Evolutionary conservation across 2,888 invertebrate genomes (phyloP).

Genomic region (Scaptomyza polygonia): DNA sequence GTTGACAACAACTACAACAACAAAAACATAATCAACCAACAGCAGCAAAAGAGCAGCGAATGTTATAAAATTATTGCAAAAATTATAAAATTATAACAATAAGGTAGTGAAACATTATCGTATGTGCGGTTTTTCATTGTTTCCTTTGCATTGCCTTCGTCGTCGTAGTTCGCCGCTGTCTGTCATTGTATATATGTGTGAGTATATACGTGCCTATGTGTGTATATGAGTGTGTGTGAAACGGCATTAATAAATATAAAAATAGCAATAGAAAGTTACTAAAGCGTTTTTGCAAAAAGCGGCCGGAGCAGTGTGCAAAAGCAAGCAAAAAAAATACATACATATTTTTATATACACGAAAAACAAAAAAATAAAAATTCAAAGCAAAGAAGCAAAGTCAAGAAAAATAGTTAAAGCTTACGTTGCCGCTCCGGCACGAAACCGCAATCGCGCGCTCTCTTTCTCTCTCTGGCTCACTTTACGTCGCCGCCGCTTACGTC

Average conservation of each 20-base stretch:
- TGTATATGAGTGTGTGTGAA: conserved; percentile 28
- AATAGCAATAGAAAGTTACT: conserved; percentile 81
- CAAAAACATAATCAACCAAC: conserved; percentile 13
- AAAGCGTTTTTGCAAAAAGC: conserved; percentile 62
- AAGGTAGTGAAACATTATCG: conserved; percentile 67
- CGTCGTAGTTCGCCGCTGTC: conserved; percentile 32
- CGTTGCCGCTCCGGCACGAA: conserved; percentile 47
- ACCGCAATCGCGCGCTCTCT: conserved; percentile 43
- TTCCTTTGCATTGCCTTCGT: conserved; percentile 37
- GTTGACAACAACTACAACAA: conserved; percentile 21
- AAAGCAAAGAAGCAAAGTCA: conserved; percentile 47
- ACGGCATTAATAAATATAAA: conserved; percentile 61
- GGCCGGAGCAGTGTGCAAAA: conserved; percentile 42
- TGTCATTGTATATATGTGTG: conserved; percentile 25
- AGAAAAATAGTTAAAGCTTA: conserved; percentile 79
- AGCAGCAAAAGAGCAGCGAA: conserved; percentile 26
- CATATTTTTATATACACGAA: conserved; percentile 38
- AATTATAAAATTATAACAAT: conserved; percentile 54
- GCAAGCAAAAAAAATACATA: conserved; percentile 44
- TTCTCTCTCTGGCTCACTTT: conserved; percentile 24
- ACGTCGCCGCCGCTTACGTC: conserved; percentile 39
- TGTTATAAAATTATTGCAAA: conserved; percentile 43
- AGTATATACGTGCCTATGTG: conserved; percentile 4
- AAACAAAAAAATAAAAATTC: conserved; percentile 25
- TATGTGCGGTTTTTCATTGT: conserved; percentile 58